Base-by-base conservation (phyloP, 2,797 vertebrate species). In the Micropoecilia bifurca region DNA sequence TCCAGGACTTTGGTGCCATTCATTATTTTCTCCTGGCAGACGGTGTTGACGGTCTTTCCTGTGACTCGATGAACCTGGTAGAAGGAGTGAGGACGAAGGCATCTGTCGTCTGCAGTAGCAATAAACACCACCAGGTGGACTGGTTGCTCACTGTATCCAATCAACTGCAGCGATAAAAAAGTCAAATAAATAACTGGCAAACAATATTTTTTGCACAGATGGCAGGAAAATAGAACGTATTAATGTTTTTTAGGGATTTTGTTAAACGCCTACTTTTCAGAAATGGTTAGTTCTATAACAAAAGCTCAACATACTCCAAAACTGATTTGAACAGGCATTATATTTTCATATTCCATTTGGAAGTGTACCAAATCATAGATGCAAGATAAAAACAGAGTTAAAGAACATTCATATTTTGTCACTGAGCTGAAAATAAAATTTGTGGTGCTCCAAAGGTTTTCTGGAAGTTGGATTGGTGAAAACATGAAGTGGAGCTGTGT, bases 21-120 rank as follows among this genome's bases (percentile, higher is more conserved):
- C 43, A 97, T 89, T 22, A 97, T 90, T 59, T 96, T 96, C 92
- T 99, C 98, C 87, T 97, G 97, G 90, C 98, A 99, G 63, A 94
- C 93, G 28, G 97, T 99, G 78, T 97, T 96, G 13, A 99, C 98
- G 0, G 97, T 98, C 90, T 99, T 99, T 50, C 98, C 98, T 0
- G 98, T 99, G 85, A 99, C 99, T n/a, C 97, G 95, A 93, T 99
- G 98, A 80, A 98, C 97, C 87, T 98, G 98, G 94, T 99, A 99
- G 95, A 99, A 99, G 2, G 97, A 95, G n/a, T 99, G 98, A 55
- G 98, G 98, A 39, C 97, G 95, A 47, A 98, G 90, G 90, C 93
- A 96, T 41, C 97, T 96, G 79, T 99, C 98, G 68, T 99, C 98
- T 0, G 97, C 97, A 0, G 98, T 99, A 28, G 98, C 98, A 2